Base-by-base conservation (phyloP, 2,113 vertebrate genomes). In the Phoxinus phoxinus region DNA sequence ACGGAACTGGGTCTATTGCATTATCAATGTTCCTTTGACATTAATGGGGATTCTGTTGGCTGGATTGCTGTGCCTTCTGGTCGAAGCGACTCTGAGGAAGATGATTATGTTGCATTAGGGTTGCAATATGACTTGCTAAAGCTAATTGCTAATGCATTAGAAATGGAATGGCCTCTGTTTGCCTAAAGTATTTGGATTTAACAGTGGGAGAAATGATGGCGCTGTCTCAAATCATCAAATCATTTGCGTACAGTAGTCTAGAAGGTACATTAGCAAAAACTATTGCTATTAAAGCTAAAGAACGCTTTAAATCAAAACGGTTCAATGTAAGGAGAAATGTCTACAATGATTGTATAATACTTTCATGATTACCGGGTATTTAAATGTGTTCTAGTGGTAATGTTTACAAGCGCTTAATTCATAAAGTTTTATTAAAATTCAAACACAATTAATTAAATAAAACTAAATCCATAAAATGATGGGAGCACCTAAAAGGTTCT, bases 1-100 rank as follows among this genome's bases (percentile, higher is more conserved):
- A 85, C 44, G 84, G 84, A 89, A 86, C 83, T 51, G 41, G 88
- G 84, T 84, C 86, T 86, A 87, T 80, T 83, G 76, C 85, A 65
- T 90, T 88, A 86, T 81, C 81, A 87, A n/a, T 81, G 65, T 83
- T 81, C 85, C 89, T 89, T 90, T 83, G 88, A 89, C 86, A 87
- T 63, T 30, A 75, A 12, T 84, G 78, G 80, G 67, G 79, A 78
- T 65, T 56, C 61, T 77, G 77, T 87, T 87, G 76, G 9, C 77
- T 59, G 30, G 53, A 58, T 12, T 78, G 56, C 53, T 41, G 53
- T 41, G 32, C 23, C 30, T 59, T 78, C 51, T 78, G 75, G 51
- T 58, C 30, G 10, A 6, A 77, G 30, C 53, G 23, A 11, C 53
- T 79, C 53, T 9, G 30, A 15, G 53, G 12, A 37, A 32, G 35